Percentiles rank a stretch among this genome's conserved stretches.
phyloP scores from a whole-genome alignment of 2,113 vertebrate genomes.

The Laticauda colubrina region DNA sequence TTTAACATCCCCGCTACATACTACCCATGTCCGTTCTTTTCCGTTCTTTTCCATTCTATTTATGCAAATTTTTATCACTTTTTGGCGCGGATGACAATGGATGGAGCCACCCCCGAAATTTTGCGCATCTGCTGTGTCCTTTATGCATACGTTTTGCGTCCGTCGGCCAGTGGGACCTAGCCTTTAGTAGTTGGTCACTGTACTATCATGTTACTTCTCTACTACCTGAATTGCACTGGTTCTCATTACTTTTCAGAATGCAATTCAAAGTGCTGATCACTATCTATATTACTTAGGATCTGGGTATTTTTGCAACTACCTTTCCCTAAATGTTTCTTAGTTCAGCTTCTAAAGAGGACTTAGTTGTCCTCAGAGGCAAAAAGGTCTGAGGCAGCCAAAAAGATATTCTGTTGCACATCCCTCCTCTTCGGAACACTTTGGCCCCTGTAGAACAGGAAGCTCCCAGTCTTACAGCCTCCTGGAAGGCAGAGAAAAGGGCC shows the following conservation, averaged over 20 bases:
- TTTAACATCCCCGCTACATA: too few species aligned
- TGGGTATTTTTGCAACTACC: background rate
- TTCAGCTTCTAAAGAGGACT: background rate
- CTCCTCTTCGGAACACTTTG: background rate
- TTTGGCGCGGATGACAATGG: too few species aligned
- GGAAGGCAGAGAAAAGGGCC: background rate
- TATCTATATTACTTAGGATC: background rate
- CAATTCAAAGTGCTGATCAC: background rate
- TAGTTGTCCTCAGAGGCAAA: background rate
- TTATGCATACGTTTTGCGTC: too few species aligned
- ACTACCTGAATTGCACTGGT: background rate
- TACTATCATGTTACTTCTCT: background rate
- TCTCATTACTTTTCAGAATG: background rate
- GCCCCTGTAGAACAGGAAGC: background rate
- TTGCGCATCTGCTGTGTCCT: too few species aligned
- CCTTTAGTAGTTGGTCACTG: background rate
- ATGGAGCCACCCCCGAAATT: too few species aligned
- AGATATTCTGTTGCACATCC: background rate
- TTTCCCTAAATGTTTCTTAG: background rate
- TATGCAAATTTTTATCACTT: too few species aligned
- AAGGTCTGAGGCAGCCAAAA: background rate
- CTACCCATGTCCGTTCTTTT: too few species aligned
- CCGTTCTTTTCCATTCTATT: too few species aligned
- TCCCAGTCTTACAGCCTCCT: background rate
- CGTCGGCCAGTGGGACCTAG: too few species aligned